Evolutionary conservation across 2,113 vertebrate genomes (phyloP), one percentile per base, ranked within the genome.

Genomic region (Nesoenas mayeri): DNA sequence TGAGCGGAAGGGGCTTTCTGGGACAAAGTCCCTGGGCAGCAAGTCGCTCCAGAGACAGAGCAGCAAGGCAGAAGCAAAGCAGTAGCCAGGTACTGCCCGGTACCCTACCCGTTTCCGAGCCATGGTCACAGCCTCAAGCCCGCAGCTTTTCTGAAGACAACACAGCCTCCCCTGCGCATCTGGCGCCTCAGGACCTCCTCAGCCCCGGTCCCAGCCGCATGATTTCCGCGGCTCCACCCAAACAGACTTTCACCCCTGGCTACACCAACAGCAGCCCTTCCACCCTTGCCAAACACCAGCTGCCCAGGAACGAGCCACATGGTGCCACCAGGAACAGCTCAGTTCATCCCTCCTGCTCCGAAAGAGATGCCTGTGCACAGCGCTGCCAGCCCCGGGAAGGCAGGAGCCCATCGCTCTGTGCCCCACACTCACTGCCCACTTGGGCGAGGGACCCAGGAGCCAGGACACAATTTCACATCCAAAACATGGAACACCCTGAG

Each of bases 101-200:
- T 54, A 72, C 58, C 88, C 5, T 97, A 97, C 96, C 96, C 96
- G 88, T 31, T 91, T 97, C 26, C 96, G 85, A 94, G 96, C 96
- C 96, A 97, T 97, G 90, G 50, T 61, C 29, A 9, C 78, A 5
- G 66, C 44, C 81, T 15, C 0, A 10, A 92, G 79, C 18, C 65
- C 6, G 1, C 62, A 29, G 32, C 73, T 38, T 29, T 67, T 67
- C 93, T 60, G 84, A 36, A 78, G 87, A 71, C 69, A 2, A 61
- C 22, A 2, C 56, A 72, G 81, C 87, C 57, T 60, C 34, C 12
- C 36, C 67, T 6, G 79, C 0, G 7, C 91, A 83, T 91, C 85
- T 18, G 50, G 69, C 2, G 10, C 69, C 54, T 79, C 13, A 0
- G 91, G 85, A 94, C 51, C 88, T 57, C 5, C 85, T 31, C 70